These are phyloP conservation scores for Syngnathus floridae DNA, from an alignment of 2,113 vertebrate genomes.

Conservation along the genomic window DNA sequence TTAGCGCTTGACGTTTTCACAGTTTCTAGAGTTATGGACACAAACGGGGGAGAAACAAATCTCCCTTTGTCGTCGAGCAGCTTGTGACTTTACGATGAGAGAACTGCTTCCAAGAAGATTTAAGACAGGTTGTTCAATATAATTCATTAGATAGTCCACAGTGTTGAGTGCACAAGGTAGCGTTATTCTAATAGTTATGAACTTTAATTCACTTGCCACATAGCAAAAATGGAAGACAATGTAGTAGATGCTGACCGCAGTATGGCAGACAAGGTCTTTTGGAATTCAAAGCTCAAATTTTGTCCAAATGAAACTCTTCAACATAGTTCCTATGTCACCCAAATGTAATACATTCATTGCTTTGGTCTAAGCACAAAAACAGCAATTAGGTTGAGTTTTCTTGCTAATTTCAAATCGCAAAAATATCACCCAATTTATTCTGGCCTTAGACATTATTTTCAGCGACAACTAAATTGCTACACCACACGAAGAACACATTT, in stretches of 20 bases:
- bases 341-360: too few species aligned
- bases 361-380: too few species aligned
- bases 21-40: slow-evolving; percentile 1
- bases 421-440: too few species aligned
- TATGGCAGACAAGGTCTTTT: not conserved
- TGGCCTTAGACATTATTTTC: too few species aligned
- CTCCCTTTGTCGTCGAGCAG: slow-evolving; percentile 8
- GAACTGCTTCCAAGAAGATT: slow-evolving; percentile 3
- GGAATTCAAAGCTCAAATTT: not conserved
- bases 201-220: slow-evolving; percentile 2
- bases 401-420: too few species aligned
- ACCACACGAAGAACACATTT: not conserved
- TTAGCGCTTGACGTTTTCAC: slow-evolving; percentile 17
- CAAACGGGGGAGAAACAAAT: not conserved
- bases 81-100: slow-evolving; percentile 1
- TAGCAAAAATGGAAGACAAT: slow-evolving; percentile 8
- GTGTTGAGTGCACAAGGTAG: slow-evolving; percentile 7
- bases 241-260: slow-evolving; percentile 2
- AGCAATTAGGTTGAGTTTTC: too few species aligned
- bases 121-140: slow-evolving; percentile 5
- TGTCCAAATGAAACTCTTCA: too few species aligned
- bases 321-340: too few species aligned
- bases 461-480: too few species aligned
- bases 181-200: slow-evolving; percentile 10
- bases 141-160: not conserved